Evolutionary conservation across 2,888 invertebrate genomes (phyloP).

Genomic region (Ichneumoninae sp.): DNA sequence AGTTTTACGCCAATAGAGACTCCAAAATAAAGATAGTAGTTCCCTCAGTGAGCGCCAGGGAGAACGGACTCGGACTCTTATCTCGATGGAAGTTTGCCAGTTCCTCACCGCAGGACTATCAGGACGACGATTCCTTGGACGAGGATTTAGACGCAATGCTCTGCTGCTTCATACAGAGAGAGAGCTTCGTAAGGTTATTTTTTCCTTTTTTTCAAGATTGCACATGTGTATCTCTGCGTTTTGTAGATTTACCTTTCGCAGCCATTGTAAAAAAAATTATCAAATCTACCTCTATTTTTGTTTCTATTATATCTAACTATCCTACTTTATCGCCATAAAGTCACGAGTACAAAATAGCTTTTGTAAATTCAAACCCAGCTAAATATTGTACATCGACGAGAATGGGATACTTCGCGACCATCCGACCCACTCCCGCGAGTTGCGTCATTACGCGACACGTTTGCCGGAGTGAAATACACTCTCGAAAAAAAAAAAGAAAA

Average conservation of each 20-base stretch:
- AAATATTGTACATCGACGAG: not conserved
- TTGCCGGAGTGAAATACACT: conserved; percentile 44
- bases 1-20: not conserved
- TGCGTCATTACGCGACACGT: conserved; percentile 50
- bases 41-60: not conserved
- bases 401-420: not conserved
- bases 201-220: not conserved
- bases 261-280: not conserved
- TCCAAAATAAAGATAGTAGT: conserved; percentile 6
- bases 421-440: conserved; percentile 32
- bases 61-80: not conserved
- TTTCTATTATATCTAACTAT: not conserved
- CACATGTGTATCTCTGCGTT: not conserved
- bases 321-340: not conserved
- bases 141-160: not conserved
- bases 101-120: conserved; percentile 12
- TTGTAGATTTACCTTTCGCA: not conserved
- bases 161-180: not conserved
- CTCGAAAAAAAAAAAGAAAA: conserved; percentile 1
- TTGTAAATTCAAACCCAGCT: not conserved
- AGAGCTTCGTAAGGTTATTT: not conserved
- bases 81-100: conserved; percentile 40
- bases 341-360: not conserved
- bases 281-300: not conserved
- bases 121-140: conserved; percentile 1